Evolutionary conservation across 2,888 invertebrate genomes (phyloP), one percentile per base, ranked within the genome.

Genomic region (Marronus borbonicus): DNA sequence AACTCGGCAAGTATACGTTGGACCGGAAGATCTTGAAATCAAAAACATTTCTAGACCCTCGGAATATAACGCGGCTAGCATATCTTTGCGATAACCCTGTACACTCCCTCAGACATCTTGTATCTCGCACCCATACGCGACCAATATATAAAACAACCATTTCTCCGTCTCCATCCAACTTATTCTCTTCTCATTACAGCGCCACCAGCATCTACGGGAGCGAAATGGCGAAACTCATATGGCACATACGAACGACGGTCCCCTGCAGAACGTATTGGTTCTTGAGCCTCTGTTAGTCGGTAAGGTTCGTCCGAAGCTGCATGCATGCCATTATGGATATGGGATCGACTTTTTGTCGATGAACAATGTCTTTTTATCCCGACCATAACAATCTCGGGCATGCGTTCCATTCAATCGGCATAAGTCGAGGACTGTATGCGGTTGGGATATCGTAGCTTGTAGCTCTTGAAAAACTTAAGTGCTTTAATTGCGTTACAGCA

Each of bases 361-460:
- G 50, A 70, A 36, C 70, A 70, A 70, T 70, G 70, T 70, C 70
- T 70, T 70, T 70, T 70, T 70, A 58, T 58, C n/a, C 70, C 55
- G 58, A n/a, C 55, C 36, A 31, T 70, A 70, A 70, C 70, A 55
- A 70, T 70, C 70, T 24, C 70, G 55, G 39, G 70, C 70, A 70
- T 70, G 70, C 70, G 70, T 55, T 58, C 55, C 70, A 70, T 70
- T 70, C 70, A 70, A 39, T 17, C 17, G 36, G 52, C 12, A 10
- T 20, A 28, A 52, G 50, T 44, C 2, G 12, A 12, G 12, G 44
- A 8, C 10, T 44, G 44, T 12, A 44, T 44, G 44, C 44, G 44
- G 44, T 12, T 44, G 44, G 44, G 44, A 8, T 44, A 66, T 69
- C 69, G 55, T 8, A 36, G 55, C 20, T 12, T 50, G 14, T n/a